Conservation (phyloP, 2,888 invertebrate species). For the Bellardia pandia region DNA sequence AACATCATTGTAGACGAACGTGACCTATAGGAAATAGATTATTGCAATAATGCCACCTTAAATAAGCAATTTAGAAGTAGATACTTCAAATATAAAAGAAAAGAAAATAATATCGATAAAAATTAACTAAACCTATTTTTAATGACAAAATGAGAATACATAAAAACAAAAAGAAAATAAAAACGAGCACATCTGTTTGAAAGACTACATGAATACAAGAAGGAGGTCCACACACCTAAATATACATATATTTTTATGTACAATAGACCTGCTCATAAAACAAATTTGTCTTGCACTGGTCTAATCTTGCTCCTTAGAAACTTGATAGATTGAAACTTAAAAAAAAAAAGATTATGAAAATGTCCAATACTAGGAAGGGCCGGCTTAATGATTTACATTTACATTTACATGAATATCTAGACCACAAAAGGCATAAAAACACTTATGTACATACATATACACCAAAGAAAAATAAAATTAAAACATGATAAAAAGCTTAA, state of each 20-base stretch:
- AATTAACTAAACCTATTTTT: slow-evolving; percentile 7
- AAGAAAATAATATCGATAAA: slow-evolving; percentile 3
- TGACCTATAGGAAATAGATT: slow-evolving; percentile 15
- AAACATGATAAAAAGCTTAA: slow-evolving; percentile 16
- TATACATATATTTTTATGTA: neutral
- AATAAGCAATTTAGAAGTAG: neutral
- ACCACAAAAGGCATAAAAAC: slow-evolving; percentile 3
- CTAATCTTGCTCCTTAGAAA: no score
- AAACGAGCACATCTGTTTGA: neutral
- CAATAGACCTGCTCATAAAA: no score
- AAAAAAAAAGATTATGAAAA: no score
- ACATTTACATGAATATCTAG: neutral
- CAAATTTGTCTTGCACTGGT: no score
- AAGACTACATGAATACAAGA: neutral
- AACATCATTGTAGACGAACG: neutral
- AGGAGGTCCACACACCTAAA: neutral
- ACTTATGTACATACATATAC: neutral
- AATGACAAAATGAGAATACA: slow-evolving; percentile 8
- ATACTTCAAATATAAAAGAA: neutral
- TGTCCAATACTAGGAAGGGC: no score
- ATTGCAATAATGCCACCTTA: slow-evolving; percentile 16
- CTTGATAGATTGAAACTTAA: no score
- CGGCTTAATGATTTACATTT: no score
- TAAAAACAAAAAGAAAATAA: no score
- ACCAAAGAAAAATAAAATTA: neutral